Evolutionary conservation across 2,113 vertebrate species (phyloP).

Genomic region (Theristicus caerulescens): DNA sequence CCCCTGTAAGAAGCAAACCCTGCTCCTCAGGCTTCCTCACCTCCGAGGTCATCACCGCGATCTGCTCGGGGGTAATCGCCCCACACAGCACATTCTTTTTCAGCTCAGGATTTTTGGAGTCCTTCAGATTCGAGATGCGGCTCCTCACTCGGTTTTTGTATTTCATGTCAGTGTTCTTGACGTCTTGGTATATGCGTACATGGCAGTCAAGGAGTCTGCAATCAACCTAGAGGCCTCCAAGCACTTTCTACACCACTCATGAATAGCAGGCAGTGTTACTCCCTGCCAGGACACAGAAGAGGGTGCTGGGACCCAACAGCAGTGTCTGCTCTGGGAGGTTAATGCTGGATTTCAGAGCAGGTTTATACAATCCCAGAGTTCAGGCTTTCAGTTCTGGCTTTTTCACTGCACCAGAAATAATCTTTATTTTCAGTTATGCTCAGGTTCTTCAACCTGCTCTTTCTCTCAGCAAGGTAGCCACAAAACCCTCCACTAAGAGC

Average conservation of each 20-base stretch:
- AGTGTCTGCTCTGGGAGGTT: not conserved
- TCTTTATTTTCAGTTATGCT: not conserved
- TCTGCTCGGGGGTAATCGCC: slow-evolving; percentile 83
- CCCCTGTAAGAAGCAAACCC: not conserved
- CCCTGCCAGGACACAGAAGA: not conserved
- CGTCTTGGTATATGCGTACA: slow-evolving; percentile 89
- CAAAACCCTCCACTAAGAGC: not conserved
- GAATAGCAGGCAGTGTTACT: not conserved
- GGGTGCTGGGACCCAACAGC: not conserved
- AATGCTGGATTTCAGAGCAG: not conserved
- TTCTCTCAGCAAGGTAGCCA: not conserved
- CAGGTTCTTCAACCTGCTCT: not conserved
- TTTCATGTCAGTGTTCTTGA: slow-evolving; percentile 91
- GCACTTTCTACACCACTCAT: not conserved
- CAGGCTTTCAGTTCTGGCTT: not conserved
- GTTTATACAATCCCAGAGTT: not conserved
- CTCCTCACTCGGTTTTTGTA: slow-evolving; percentile 92
- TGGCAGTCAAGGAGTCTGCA: slow-evolving; percentile 76
- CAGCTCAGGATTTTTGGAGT: slow-evolving; percentile 93
- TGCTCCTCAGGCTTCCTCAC: slow-evolving; percentile 65
- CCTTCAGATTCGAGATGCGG: slow-evolving; percentile 94
- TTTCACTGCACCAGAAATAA: not conserved
- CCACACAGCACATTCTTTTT: slow-evolving; percentile 90
- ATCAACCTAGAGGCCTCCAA: not conserved
- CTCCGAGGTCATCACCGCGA: slow-evolving; percentile 91